phyloP scores from a whole-genome alignment of 2,797 vertebrate genomes.

The Tauraco hartlaubi region DNA sequence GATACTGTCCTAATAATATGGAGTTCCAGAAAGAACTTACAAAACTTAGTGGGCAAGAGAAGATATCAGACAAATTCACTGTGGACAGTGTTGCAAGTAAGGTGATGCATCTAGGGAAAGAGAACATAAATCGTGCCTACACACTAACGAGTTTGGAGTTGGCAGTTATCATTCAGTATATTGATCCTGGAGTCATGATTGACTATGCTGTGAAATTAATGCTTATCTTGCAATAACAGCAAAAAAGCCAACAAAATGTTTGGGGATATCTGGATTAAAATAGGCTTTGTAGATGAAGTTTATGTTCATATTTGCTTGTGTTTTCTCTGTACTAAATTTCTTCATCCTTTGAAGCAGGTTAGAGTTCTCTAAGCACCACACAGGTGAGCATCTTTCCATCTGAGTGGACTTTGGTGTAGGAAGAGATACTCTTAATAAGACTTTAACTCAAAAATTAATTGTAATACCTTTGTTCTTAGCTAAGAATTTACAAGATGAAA shows the following conservation, averaged over 20 bases:
- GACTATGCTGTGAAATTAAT: neutral
- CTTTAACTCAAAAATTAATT: slow-evolving; percentile 27
- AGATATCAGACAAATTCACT: neutral
- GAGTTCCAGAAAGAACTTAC: neutral
- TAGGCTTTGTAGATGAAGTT: neutral
- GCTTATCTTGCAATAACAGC: neutral
- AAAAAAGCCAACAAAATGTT: neutral
- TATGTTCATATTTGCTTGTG: neutral
- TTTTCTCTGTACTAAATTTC: neutral
- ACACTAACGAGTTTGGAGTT: neutral
- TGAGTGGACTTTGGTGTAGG: neutral
- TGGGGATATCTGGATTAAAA: neutral
- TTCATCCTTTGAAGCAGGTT: neutral
- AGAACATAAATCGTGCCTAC: neutral
- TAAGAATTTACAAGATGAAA: slow-evolving; percentile 56
- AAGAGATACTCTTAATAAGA: neutral
- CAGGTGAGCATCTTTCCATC: neutral
- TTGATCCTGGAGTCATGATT: neutral
- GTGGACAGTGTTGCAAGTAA: neutral
- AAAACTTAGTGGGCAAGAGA: neutral
- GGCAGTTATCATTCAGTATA: neutral
- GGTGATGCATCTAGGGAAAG: neutral
- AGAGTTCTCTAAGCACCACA: neutral
- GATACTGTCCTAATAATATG: neutral
- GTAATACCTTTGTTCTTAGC: slow-evolving; percentile 43